Percentiles rank a stretch among this genome's conserved stretches.
Conservation (phyloP, 2,113 vertebrate species). For the Corythornis madagascariensis region DNA sequence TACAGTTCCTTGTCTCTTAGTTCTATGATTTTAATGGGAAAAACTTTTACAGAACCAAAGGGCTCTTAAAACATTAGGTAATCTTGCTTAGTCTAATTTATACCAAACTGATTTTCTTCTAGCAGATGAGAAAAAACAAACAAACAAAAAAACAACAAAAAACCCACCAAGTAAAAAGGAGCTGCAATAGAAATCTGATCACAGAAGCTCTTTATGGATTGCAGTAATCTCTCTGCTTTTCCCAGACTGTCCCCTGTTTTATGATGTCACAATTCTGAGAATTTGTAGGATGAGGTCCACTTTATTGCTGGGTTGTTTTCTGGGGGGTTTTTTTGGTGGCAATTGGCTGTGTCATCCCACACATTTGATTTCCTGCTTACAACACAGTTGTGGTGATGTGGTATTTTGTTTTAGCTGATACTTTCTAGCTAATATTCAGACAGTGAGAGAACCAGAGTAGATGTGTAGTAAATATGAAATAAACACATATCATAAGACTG, state of each 20-base stretch:
- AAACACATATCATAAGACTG: background rate
- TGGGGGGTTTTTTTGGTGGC: too few relatives aligned
- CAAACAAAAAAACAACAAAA: background rate
- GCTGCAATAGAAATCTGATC: background rate
- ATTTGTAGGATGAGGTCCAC: background rate
- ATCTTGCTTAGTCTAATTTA: background rate
- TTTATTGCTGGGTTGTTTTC: background rate
- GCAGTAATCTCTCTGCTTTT: background rate
- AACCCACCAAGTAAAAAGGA: background rate
- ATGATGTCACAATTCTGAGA: background rate
- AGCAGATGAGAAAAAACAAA: background rate
- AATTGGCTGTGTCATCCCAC: background rate
- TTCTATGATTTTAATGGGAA: background rate
- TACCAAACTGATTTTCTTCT: background rate
- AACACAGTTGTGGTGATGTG: rapidly evolving
- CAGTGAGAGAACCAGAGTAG: background rate
- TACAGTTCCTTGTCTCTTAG: background rate
- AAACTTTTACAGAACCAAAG: background rate
- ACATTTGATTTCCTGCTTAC: background rate
- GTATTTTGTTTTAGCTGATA: background rate
- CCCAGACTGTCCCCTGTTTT: background rate
- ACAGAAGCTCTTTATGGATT: background rate
- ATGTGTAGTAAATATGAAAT: background rate
- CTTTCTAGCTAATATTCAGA: background rate
- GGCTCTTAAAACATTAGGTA: background rate